Conservation (phyloP, 2,797 vertebrate genomes). For the Loriculus beryllinus region DNA sequence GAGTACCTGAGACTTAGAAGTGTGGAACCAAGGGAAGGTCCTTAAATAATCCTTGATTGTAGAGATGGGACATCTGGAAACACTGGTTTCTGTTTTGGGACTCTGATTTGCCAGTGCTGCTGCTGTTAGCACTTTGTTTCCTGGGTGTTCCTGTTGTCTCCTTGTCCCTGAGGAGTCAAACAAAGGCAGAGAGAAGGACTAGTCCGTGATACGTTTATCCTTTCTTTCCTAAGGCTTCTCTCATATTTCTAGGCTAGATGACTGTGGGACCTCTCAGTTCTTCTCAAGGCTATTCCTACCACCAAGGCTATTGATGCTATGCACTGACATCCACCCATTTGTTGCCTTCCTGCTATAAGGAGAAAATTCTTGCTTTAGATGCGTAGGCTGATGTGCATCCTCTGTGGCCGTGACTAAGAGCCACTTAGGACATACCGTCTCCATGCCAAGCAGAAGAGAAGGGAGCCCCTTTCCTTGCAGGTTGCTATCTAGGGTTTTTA, state of each 20-base stretch:
- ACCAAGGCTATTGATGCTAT: background rate
- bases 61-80: background rate
- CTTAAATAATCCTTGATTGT: background rate
- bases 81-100: background rate
- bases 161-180: background rate
- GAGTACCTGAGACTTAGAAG: background rate
- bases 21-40: background rate
- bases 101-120: background rate
- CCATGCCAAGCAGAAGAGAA: background rate
- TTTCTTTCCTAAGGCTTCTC: background rate
- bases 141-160: background rate
- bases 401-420: background rate
- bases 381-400: background rate
- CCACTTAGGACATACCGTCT: background rate
- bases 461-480: background rate
- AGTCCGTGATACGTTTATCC: background rate
- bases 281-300: background rate
- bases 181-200: background rate
- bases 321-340: accelerated
- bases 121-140: background rate
- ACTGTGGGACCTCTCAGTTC: background rate
- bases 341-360: background rate
- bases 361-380: background rate
- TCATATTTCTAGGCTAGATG: background rate
- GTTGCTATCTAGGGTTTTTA: background rate